Base-by-base conservation (phyloP, 2,113 vertebrate species). In the Zapornia atra region DNA sequence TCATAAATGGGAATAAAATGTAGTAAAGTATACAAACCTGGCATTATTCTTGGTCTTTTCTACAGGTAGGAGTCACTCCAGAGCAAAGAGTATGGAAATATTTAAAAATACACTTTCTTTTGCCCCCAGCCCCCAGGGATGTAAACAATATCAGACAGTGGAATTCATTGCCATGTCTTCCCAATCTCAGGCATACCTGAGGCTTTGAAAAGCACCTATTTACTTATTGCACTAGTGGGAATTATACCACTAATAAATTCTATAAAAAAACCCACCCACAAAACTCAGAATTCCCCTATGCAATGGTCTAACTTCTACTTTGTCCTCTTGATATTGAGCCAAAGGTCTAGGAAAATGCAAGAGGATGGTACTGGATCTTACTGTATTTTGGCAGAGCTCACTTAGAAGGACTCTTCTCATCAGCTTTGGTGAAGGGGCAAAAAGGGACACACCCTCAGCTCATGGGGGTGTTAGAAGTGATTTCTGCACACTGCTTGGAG, bases 101-200 rank as follows among this genome's bases (percentile, higher is more conserved):
- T 72, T 80, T 34, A n/a, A 84, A 91, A 77, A 12, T 2, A 59
- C 11, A 50, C 3, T 89, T 84, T 69, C 3, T 66, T 75, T 79
- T 53, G 5, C 5, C 15, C 13, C 3, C 51, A 53, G 12, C 4
- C 1, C 2, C 2, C 13, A 33, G 22, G 2, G 10, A 4, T 16
- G 10, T 46, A 46, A 72, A 46, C 14, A 69, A 21, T 33, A 64
- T 64, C 69, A 50, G n/a, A 33, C 11, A 15, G 12, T 16, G 31
- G 77, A 91, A 77, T 36, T 51, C 17, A 17, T 36, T 86, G 38
- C 16, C 28, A 50, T 53, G 12, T 80, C 42, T 73, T 90, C 15
- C 36, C 42, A 18, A 70, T 66, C 38, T 83, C 36, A 77, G 59
- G 36, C 34, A 34, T 33, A 34, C 25, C 14, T 3, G 60, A 81